Base-by-base conservation (phyloP, 2,888 invertebrate species). In the Piscicola geometra region DNA sequence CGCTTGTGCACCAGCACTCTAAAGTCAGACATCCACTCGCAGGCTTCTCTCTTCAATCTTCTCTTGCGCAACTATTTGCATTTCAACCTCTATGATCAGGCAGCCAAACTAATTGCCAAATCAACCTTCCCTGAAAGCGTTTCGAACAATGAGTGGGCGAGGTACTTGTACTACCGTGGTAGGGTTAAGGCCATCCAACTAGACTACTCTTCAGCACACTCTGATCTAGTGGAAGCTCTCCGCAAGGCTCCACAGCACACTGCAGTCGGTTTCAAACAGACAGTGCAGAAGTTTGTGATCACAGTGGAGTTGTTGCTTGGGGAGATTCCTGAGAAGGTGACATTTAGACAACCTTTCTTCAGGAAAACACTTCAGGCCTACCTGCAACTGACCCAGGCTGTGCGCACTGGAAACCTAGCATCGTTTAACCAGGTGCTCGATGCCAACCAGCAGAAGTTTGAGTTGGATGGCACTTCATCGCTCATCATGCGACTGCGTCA, bases 81-180 rank as follows among this genome's bases (percentile, higher is more conserved):
- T 84, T 95, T 94, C 85, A 93, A 94, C 80, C 87, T 98, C 33
- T 98, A 96, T 86, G 96, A 97, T 87, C 96, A 98, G 81, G 89
- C 99, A 0, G 95, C 97, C 84, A 98, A 98, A 85, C 88, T 99
- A 79, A 96, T 98, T 0, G 92, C 94, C 78, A 99, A 98, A 86
- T 94, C 95, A 21, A 92, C 93, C 0, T 98, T 93, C 83, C 99
- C 99, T 1, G 98, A 98, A 86, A 91, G 91, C 80, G 97, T 96
- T 0, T 94, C 95, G 83, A 99, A 98, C 86, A 99, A 98, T 87
- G 98, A 99, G 85, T 96, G 96, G 93, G 98, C 99, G 2, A 89
- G 99, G 83, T 98, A 93, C 86, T 88, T 97, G 81, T 99, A 95
- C 85, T 99, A 99, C 85, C 88, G 97, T 83, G 88, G 86, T 86